Percentiles rank a stretch among this genome's conserved stretches.
These are phyloP conservation scores for Hyla sarda DNA, from an alignment of 2,113 vertebrate species.

Conservation along the genomic window DNA sequence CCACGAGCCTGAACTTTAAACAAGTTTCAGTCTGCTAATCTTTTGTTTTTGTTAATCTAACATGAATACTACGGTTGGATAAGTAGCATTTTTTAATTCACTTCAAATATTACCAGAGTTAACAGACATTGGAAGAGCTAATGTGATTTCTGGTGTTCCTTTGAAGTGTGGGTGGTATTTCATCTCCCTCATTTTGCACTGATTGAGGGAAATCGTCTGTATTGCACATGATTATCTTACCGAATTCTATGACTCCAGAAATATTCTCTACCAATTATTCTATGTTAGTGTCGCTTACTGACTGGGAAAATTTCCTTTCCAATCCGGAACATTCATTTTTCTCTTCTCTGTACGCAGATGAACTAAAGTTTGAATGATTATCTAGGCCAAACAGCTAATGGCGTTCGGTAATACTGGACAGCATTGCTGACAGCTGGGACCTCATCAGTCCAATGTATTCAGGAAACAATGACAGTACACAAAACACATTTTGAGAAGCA, in stretches of 20 bases:
- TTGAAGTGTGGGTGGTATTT: constrained; percentile 47
- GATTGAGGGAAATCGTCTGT: constrained; percentile 53
- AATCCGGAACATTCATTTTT: constrained; percentile 19
- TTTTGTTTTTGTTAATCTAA: constrained; percentile 47
- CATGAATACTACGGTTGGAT: constrained; percentile 25
- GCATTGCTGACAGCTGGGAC: neutral
- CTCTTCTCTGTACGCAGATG: constrained; percentile 14
- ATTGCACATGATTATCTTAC: constrained; percentile 47
- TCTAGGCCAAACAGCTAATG: constrained; percentile 14
- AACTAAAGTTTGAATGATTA: constrained; percentile 5
- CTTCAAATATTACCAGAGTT: constrained; percentile 41
- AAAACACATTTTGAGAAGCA: neutral
- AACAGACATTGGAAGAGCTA: constrained; percentile 25
- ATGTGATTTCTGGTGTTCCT: constrained; percentile 31
- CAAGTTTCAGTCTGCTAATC: constrained; percentile 28
- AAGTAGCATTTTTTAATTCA: constrained; percentile 21
- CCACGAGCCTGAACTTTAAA: constrained; percentile 16
- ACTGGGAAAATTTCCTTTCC: constrained; percentile 30
- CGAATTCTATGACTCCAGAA: constrained; percentile 21
- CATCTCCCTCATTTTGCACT: constrained; percentile 43
- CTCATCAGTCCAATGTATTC: constrained; percentile 12
- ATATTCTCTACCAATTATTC: constrained; percentile 52
- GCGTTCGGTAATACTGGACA: neutral
- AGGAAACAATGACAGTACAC: constrained; percentile 1
- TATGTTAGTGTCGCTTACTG: constrained; percentile 46